Conservation (phyloP, 2,888 invertebrate species). For the Hypena proboscidalis region DNA sequence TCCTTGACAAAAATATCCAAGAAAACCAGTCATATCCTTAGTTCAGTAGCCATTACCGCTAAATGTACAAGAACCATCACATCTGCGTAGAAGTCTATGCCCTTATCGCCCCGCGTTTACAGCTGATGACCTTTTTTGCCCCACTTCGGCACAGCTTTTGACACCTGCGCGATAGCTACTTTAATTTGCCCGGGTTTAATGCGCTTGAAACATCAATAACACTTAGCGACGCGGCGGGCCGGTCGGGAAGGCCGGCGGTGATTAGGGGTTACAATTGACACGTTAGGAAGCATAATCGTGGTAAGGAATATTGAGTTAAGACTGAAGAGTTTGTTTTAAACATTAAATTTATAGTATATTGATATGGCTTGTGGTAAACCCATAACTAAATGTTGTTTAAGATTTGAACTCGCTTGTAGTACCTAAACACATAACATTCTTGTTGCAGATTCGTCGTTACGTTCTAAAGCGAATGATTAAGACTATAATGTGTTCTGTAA, state of each 20-base stretch:
- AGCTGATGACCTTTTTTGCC: conserved; percentile 80
- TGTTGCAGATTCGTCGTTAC: too few species aligned
- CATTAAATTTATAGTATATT: too few species aligned
- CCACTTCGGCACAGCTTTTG: conserved; percentile 74
- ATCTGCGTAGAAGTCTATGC: conserved; percentile 51
- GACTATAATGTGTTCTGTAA: too few species aligned
- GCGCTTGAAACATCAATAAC: conserved; percentile 74
- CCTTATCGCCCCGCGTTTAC: conserved; percentile 60
- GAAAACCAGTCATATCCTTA: too few species aligned
- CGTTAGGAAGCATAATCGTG: conserved; percentile 58
- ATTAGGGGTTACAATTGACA: conserved; percentile 78
- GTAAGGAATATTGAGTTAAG: conserved; percentile 47
- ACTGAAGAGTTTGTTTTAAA: too few species aligned
- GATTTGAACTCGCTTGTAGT: too few species aligned
- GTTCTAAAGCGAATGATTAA: too few species aligned
- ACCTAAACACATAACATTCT: too few species aligned
- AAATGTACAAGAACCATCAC: conserved; percentile 4
- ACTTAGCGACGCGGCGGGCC: conserved; percentile 66
- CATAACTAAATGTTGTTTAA: too few species aligned
- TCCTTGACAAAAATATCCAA: too few species aligned
- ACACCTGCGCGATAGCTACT: conserved; percentile 78
- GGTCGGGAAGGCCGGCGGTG: conserved; percentile 47
- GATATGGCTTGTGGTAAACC: too few species aligned
- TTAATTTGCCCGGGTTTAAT: conserved; percentile 71
- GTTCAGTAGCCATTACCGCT: conserved; percentile 1